Conservation (phyloP, 2,888 invertebrate species). For the Alsophila aescularia region DNA sequence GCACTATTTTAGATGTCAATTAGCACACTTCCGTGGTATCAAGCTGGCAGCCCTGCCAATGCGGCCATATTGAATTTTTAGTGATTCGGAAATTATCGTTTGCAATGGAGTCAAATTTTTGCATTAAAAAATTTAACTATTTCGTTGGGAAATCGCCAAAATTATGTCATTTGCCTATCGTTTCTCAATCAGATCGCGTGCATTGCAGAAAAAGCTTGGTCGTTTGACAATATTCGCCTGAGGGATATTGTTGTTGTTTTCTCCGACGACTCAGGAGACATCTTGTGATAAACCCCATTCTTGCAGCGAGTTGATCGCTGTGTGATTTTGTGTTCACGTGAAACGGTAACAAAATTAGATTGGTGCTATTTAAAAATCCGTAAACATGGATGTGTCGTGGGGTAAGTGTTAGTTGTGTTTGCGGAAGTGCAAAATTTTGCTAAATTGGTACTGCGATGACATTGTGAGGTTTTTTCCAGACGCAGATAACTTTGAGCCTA, state of each 20-base stretch:
- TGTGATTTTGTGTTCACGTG: conserved; percentile 75
- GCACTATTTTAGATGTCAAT: no score
- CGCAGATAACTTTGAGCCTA: conserved; percentile 89
- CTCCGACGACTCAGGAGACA: conserved; percentile 81
- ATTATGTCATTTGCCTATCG: conserved; percentile 80
- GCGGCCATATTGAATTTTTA: conserved; percentile 74
- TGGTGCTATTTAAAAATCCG: conserved; percentile 67
- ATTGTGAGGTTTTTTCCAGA: conserved; percentile 82
- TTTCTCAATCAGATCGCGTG: conserved; percentile 75
- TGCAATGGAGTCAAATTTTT: conserved; percentile 84
- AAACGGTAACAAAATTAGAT: conserved; percentile 74
- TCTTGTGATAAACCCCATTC: conserved; percentile 79
- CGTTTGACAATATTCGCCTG: conserved; percentile 81
- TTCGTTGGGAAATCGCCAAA: conserved; percentile 79
- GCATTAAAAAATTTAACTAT: conserved; percentile 77
- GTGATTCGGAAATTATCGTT: conserved; percentile 79
- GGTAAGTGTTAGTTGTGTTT: conserved; percentile 76
- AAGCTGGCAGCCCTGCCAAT: not conserved
- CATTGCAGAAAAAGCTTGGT: conserved; percentile 77
- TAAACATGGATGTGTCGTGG: conserved; percentile 89
- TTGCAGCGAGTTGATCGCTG: conserved; percentile 68
- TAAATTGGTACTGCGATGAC: conserved; percentile 48
- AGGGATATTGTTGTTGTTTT: conserved; percentile 71
- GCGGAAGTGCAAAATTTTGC: conserved; percentile 43
- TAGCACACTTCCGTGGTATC: no score